Conservation (phyloP, 2,113 vertebrate species). For the Aleadryas rufinucha region DNA sequence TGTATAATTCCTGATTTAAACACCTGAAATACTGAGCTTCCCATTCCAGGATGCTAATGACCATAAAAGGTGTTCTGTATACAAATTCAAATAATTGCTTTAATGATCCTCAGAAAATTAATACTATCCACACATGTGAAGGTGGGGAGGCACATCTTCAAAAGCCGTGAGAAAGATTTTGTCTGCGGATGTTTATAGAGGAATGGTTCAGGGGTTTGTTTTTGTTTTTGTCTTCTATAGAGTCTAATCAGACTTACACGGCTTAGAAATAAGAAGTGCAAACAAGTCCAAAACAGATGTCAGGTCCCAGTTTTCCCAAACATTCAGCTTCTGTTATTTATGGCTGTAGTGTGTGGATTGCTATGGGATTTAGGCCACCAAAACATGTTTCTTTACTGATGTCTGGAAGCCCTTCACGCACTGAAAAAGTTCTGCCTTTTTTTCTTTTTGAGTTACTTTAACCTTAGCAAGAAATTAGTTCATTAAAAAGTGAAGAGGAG, state of each 20-base stretch:
- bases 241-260: background rate
- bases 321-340: background rate
- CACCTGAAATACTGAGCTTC: background rate
- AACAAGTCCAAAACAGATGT: background rate
- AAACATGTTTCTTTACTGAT: background rate
- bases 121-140: background rate
- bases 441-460: background rate
- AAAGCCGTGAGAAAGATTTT: background rate
- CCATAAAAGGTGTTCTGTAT: background rate
- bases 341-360: background rate
- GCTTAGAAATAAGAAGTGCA: background rate
- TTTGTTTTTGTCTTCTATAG: background rate
- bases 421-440: background rate
- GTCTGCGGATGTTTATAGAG: background rate
- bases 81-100: background rate
- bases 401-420: background rate
- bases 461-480: constrained; percentile 19
- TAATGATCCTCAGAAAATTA: background rate
- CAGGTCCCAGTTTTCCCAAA: background rate
- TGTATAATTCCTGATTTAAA: background rate
- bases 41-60: background rate
- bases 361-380: background rate
- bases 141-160: background rate
- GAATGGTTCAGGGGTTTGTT: background rate
- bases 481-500: constrained; percentile 36